Percentiles rank a stretch among this genome's conserved stretches.
These are phyloP conservation scores for Heliconius nattereri DNA, from an alignment of 1,140 invertebrate genomes.

Conservation along the genomic window DNA sequence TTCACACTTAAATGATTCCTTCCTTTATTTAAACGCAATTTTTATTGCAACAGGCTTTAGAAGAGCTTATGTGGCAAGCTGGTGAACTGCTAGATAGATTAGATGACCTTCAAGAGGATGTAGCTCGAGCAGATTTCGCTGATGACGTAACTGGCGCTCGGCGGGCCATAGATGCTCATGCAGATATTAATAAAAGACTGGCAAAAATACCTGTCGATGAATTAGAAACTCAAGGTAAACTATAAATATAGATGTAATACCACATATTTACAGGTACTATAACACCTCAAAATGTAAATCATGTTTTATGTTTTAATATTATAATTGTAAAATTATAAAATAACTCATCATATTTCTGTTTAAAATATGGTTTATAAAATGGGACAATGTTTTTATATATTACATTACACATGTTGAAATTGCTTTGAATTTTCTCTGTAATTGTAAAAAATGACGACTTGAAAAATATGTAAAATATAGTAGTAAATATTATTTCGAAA, in stretches of 20 bases:
- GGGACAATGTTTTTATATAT: no score
- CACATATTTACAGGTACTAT: background rate
- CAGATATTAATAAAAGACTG: conserved; percentile 96
- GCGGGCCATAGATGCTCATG: conserved; percentile 94
- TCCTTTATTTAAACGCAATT: no score
- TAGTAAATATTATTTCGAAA: background rate
- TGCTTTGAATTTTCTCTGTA: background rate
- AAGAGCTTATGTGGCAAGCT: conserved; percentile 97
- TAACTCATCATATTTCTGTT: no score
- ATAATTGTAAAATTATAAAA: no score
- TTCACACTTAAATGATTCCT: background rate
- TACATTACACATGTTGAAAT: no score
- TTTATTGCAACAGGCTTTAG: conserved; percentile 84
- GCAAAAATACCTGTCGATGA: conserved; percentile 96
- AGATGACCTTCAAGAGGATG: conserved; percentile 94
- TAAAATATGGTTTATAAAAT: no score
- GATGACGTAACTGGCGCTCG: conserved; percentile 95
- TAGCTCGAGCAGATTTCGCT: conserved; percentile 94
- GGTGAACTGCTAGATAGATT: conserved; percentile 94
- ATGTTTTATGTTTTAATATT: no score
- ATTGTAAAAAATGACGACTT: background rate
- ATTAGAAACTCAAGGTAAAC: conserved; percentile 87
- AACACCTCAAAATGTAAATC: no score
- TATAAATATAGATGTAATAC: background rate
- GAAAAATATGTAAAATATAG: background rate